These are phyloP conservation scores for Caenorhabditis drosophilae DNA, from an alignment of 2,888 invertebrate species.

Conservation along the genomic window DNA sequence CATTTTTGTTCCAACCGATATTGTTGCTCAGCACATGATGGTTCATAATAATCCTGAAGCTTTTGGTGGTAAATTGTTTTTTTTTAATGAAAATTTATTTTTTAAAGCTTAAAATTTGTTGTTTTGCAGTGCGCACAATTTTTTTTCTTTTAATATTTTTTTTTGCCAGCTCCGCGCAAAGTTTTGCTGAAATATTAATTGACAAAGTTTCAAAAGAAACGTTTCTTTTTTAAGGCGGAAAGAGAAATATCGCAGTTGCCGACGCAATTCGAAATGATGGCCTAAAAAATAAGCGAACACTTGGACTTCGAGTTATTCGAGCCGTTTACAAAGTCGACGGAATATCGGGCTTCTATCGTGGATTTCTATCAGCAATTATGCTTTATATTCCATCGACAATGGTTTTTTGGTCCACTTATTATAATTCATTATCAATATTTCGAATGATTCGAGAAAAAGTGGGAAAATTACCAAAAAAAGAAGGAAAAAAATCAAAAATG, in stretches of 20 bases:
- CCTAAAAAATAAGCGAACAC: constrained; percentile 49
- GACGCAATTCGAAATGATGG: constrained; percentile 55
- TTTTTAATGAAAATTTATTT: no score
- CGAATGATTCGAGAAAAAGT: constrained; percentile 43
- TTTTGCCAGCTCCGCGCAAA: neutral
- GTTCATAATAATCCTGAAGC: constrained; percentile 55
- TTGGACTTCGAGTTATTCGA: constrained; percentile 63
- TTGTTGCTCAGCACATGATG: constrained; percentile 67
- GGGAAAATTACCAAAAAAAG: neutral
- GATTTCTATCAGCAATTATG: constrained; percentile 63
- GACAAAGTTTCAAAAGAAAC: neutral
- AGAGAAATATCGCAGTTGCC: constrained; percentile 57
- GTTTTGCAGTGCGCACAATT: no score
- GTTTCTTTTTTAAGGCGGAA: constrained; percentile 32
- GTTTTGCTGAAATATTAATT: neutral
- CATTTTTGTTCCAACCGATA: constrained; percentile 66
- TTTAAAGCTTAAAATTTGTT: no score
- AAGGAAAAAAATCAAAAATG: neutral
- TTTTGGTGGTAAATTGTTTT: constrained; percentile 34
- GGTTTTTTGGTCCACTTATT: constrained; percentile 67
- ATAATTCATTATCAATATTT: constrained; percentile 51
- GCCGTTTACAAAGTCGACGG: constrained; percentile 67
- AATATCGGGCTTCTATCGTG: constrained; percentile 63
- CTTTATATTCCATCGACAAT: constrained; percentile 65
- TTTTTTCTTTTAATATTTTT: constrained; percentile 4